A percentile compares a stretch with the other conserved stretches of the same genome.
These are phyloP conservation scores for Neelides sp. DNA, from an alignment of 1,140 invertebrate genomes.

Conservation along the genomic window DNA sequence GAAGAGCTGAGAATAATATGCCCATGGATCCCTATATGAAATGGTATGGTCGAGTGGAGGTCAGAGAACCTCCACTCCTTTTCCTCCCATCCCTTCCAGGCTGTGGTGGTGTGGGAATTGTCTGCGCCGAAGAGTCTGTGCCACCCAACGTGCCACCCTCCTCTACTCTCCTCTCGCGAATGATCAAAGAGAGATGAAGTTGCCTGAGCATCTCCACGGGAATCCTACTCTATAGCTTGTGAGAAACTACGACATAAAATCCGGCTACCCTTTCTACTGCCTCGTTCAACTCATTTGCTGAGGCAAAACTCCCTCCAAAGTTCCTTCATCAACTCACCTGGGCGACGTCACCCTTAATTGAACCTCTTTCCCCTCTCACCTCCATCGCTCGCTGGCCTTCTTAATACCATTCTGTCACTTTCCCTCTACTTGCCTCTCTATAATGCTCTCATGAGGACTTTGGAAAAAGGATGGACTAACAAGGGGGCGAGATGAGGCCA, in stretches of 20 bases:
- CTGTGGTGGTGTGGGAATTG: neutral
- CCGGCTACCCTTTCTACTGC: constrained; percentile 4
- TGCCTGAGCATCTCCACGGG: neutral
- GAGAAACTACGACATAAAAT: constrained; percentile 10
- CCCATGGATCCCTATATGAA: too few relatives aligned
- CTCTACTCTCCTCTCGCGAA: neutral
- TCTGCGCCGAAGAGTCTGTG: neutral
- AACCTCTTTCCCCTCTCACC: too few relatives aligned
- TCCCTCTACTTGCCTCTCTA: too few relatives aligned
- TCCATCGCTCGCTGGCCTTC: too few relatives aligned
- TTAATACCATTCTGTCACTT: too few relatives aligned
- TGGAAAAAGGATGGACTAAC: too few relatives aligned
- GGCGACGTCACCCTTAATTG: constrained; percentile 15
- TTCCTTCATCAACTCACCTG: constrained; percentile 15
- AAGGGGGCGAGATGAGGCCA: too few relatives aligned
- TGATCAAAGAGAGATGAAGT: neutral
- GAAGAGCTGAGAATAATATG: too few relatives aligned
- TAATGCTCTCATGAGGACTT: too few relatives aligned
- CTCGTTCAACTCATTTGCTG: neutral
- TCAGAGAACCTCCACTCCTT: neutral
- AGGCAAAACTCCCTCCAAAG: constrained; percentile 6
- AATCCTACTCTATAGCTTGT: neutral
- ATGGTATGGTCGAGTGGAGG: too few relatives aligned
- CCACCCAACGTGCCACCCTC: neutral
- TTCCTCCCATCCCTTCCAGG: neutral